Evolutionary conservation across 2,797 vertebrate species (phyloP), one percentile per base, ranked within the genome.

Genomic region (Bovichtus diacanthus): DNA sequence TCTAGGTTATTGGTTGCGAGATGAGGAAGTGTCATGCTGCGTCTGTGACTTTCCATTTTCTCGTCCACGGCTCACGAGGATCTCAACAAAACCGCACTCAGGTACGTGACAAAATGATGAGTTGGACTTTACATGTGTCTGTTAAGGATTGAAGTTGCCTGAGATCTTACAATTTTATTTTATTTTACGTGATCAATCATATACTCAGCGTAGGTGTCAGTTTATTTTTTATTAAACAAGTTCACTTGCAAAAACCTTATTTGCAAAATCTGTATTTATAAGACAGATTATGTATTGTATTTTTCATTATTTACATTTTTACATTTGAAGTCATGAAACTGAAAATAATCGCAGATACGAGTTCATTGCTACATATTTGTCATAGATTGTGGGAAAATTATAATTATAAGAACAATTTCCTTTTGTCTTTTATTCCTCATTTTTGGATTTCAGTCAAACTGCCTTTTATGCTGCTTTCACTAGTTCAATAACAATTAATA

Each of bases 21-120:
- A 82, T 16, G 61, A 87, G 87, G 88, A 85, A 83, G 74, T 66
- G 67, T 15, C 1, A 21, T 1, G 15, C 7, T 16, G 51, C 38
- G 9, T 21, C 29, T 16, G 11, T 2, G 29, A 19, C 27, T 53
- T 13, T 59, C 3, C 8, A 27, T 7, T 4, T 55, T 39, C 55
- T 53, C 23, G 31, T 74, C 46, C 43, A 25, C n/a, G 0, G 0
- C 19, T 38, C 41, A 8, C 9, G 0, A 59, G 53, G 16, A 4
- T 5, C n/a, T 34, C 19, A 1, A 12, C 19, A n/a, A 4, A 4
- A 16, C 23, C 1, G 10, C 23, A 5, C 16, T 16, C 74, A 66
- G 80, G 75, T 87, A 78, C 0, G 76, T 49, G 21, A 63, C 15
- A 2, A 1, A 19, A 18, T 2, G 1, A 38, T 5, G 41, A 27